Base-by-base conservation (phyloP, 2,113 vertebrate genomes). In the Odobenus rosmarus region DNA sequence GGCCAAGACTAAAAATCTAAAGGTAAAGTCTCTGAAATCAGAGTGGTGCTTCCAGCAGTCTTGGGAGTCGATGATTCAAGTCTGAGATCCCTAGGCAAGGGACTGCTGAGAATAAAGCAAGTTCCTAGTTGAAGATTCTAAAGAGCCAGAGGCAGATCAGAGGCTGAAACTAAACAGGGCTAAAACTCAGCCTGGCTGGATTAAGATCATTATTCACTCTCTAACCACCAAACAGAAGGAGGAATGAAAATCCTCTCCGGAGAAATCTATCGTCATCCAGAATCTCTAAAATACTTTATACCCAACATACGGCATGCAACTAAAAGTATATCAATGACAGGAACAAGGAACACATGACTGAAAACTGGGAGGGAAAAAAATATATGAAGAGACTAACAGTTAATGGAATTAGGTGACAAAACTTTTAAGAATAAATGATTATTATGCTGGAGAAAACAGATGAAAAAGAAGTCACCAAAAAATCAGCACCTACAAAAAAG, bases 211-310 rank as follows among this genome's bases (percentile, higher is more conserved):
- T 8, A 80, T 53, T 85, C 23, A 93, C 49, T 36, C 57, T 74
- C 69, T 57, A 84, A 62, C 23, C 19, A 14, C 42, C 42, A 67
- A 67, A 53, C 46, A 19, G 26, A 82, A 59, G 2, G 14, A 83
- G 69, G 28, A 92, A 92, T 23, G 18, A 76, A 92, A 80, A 61
- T 49, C 26, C 26, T 85, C 42, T 95, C 55, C 81, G 11, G 11
- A 90, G 62, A 39, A 90, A 86, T 74, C 72, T 42, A 84, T 28
- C 86, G 36, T 61, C 76, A 88, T 31, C 13, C 36, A 88, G 51
- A 95, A 88, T 77, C 49, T 89, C 79, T 93, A 59, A 83, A 82
- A 49, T 69, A 57, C 23, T 77, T 89, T 84, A 96, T 26, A 77
- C 2, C 76, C 49, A 89, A 72, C 14, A 24, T 49, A 57, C 8